Evolutionary conservation across 2,888 invertebrate species (phyloP).

Genomic region (Ceramica pisi): DNA sequence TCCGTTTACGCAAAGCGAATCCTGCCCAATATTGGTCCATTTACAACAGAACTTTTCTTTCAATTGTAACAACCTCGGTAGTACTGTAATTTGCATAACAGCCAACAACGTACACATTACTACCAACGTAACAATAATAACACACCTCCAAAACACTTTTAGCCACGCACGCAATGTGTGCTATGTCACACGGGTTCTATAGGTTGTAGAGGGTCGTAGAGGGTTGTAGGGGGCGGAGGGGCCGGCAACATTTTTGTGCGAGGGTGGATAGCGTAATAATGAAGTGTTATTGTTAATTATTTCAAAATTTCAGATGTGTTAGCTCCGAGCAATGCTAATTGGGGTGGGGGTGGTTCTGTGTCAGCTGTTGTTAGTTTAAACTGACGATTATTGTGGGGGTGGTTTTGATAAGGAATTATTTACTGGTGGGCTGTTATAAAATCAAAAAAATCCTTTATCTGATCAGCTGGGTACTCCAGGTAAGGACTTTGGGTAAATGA

Average conservation of each 20-base stretch:
- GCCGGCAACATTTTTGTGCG: slow-evolving; percentile 44
- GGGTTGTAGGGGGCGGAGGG: slow-evolving; percentile 1
- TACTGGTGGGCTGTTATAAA: neutral
- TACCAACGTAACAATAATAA: slow-evolving; percentile 16
- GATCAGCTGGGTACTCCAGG: neutral
- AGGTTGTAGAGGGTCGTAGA: neutral
- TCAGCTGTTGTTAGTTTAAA: slow-evolving; percentile 6
- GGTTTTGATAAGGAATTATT: slow-evolving; percentile 12
- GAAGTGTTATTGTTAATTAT: slow-evolving; percentile 56
- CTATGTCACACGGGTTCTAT: slow-evolving; percentile 31
- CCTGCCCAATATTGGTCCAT: neutral
- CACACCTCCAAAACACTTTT: slow-evolving; percentile 1
- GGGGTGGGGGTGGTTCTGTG: neutral
- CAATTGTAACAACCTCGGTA: no score
- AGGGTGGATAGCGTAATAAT: slow-evolving; percentile 35
- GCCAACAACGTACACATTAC: neutral
- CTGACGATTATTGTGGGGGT: slow-evolving; percentile 4
- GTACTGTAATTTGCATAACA: neutral
- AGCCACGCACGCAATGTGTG: slow-evolving; percentile 24
- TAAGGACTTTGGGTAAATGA: no score
- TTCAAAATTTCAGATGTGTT: slow-evolving; percentile 23
- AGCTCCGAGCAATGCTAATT: slow-evolving; percentile 38
- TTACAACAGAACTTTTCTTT: neutral
- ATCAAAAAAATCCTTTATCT: neutral
- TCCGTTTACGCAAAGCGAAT: neutral